Percentiles rank a stretch among this genome's conserved stretches.
Evolutionary conservation across 2,797 vertebrate genomes (phyloP).

Genomic region (Molossus molossus): DNA sequence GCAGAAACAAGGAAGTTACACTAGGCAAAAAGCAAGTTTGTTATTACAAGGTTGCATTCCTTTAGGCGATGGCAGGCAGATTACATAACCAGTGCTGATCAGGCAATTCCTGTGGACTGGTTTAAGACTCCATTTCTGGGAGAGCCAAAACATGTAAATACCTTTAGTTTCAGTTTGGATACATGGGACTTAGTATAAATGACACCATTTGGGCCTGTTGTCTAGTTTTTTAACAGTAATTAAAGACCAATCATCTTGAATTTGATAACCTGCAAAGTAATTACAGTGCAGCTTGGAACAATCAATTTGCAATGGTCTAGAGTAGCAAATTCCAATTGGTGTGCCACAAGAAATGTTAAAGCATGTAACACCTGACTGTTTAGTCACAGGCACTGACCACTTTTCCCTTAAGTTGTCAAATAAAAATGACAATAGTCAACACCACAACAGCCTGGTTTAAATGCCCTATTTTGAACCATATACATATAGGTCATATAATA

Average conservation of each 20-base stretch:
- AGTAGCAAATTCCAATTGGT: not conserved
- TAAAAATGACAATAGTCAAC: not conserved
- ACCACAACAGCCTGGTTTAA: not conserved
- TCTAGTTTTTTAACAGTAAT: not conserved
- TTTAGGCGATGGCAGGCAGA: not conserved
- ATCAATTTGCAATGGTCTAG: not conserved
- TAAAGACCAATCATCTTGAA: slow-evolving; percentile 8
- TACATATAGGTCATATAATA: not conserved
- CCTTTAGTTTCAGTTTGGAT: not conserved
- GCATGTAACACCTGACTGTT: not conserved
- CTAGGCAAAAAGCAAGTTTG: not conserved
- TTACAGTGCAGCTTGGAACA: not conserved
- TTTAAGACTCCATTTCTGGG: not conserved
- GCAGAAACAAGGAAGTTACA: not conserved
- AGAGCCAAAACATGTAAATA: not conserved
- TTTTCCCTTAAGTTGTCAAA: not conserved
- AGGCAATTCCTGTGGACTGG: not conserved
- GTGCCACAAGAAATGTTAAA: not conserved
- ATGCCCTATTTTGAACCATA: not conserved
- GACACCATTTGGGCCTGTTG: not conserved
- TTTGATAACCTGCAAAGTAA: not conserved
- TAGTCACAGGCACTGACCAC: not conserved
- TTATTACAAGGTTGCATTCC: not conserved
- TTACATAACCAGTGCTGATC: not conserved
- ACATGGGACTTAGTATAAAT: not conserved